phyloP scores from a whole-genome alignment of 1,140 invertebrate species.

The Caenorhabditis remanei region DNA sequence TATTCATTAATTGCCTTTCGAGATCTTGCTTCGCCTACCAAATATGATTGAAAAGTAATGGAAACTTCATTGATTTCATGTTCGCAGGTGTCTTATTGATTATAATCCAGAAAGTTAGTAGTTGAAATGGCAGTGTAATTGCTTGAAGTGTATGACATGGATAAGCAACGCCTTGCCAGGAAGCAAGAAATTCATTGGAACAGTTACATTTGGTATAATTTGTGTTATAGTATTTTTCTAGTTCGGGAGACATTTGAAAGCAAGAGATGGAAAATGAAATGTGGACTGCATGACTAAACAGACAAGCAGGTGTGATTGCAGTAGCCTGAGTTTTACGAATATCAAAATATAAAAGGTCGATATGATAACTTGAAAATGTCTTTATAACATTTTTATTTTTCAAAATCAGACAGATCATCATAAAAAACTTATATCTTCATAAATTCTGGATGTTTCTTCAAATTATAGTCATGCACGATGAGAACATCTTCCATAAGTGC shows the following conservation, averaged over 20 bases:
- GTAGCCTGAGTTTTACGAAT: too few relatives aligned
- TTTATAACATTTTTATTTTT: too few relatives aligned
- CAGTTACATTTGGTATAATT: background rate
- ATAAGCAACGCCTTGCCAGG: background rate
- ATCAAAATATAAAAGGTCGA: too few relatives aligned
- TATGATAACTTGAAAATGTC: too few relatives aligned
- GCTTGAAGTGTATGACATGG: background rate
- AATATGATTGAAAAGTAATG: background rate
- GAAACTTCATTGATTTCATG: background rate
- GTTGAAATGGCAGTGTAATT: background rate
- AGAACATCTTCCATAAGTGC: slow-evolving; percentile 6
- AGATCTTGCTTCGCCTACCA: background rate
- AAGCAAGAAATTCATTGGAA: background rate
- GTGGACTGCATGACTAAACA: too few relatives aligned
- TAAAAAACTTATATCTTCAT: background rate
- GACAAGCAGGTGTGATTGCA: too few relatives aligned
- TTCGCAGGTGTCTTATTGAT: background rate
- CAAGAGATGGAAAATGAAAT: too few relatives aligned
- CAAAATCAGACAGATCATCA: too few relatives aligned
- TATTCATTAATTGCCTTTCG: too few relatives aligned
- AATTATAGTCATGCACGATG: background rate
- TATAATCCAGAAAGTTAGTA: background rate
- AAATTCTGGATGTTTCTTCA: background rate
- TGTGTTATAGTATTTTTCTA: background rate
- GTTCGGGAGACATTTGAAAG: too few relatives aligned